Percentiles rank a stretch among this genome's conserved stretches.
Evolutionary conservation across 2,888 invertebrate species (phyloP).

Genomic region (Limnephilus auricula): DNA sequence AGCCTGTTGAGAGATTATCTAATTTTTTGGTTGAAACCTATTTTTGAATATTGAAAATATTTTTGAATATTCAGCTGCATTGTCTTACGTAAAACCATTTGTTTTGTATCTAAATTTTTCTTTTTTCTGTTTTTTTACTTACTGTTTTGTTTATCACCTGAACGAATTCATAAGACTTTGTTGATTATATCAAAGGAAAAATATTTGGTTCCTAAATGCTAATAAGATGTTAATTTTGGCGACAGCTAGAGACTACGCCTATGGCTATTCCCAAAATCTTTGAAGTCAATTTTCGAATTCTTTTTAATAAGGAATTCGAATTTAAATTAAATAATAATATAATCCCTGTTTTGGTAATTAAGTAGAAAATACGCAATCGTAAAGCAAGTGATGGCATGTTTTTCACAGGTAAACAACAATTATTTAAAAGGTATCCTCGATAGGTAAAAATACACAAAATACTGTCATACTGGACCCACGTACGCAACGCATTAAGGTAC

Average conservation of each 20-base stretch:
- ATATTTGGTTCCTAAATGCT: background rate
- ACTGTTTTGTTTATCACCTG: background rate
- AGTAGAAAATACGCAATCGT: background rate
- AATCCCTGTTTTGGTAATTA: background rate
- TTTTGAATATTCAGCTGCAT: background rate
- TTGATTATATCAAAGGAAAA: background rate
- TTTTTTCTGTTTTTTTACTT: too few relatives aligned
- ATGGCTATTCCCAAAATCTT: background rate
- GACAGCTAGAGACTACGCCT: background rate
- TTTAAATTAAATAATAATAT: background rate
- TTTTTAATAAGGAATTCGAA: background rate
- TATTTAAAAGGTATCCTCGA: background rate
- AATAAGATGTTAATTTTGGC: background rate
- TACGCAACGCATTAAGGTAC: too few relatives aligned
- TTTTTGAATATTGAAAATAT: background rate
- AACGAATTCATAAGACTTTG: background rate
- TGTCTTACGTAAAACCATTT: background rate
- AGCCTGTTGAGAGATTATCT: too few relatives aligned
- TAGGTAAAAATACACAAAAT: background rate
- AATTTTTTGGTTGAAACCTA: too few relatives aligned
- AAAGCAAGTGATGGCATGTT: too few relatives aligned
- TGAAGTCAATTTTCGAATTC: background rate
- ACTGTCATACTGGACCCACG: too few relatives aligned
- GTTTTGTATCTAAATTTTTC: background rate
- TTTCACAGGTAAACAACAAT: background rate